phyloP scores from a whole-genome alignment of 64 coral and sea anemone genomes.

The Astreopora myriophthalma region DNA sequence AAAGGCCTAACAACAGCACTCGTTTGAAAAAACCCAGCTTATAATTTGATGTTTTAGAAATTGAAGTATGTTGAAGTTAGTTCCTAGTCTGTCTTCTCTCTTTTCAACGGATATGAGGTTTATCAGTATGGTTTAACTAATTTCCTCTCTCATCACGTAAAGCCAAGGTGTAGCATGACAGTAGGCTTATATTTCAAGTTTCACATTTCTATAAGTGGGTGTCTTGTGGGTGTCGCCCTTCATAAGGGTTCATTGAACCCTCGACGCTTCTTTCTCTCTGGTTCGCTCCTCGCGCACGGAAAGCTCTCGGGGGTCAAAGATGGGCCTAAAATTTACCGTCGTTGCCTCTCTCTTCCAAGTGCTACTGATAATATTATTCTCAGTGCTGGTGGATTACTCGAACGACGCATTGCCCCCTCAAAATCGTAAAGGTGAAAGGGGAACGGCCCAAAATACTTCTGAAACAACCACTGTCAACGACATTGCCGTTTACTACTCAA shows the following conservation, averaged over 20 bases:
- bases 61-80: too few relatives aligned
- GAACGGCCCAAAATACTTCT: not conserved
- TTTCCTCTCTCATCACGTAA: not conserved
- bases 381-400: slow-evolving; percentile 48
- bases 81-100: too few relatives aligned
- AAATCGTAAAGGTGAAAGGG: not conserved
- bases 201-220: not conserved
- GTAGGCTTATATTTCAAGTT: not conserved
- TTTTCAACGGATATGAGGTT: too few relatives aligned
- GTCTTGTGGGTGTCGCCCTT: not conserved
- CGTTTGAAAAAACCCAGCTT: too few relatives aligned
- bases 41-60: too few relatives aligned
- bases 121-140: too few relatives aligned
- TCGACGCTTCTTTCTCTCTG: not conserved
- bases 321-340: slow-evolving; percentile 51
- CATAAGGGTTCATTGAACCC: not conserved
- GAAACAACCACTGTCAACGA: slow-evolving; percentile 37
- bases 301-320: not conserved
- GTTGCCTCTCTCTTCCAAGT: slow-evolving; percentile 33
- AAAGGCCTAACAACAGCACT: too few relatives aligned
- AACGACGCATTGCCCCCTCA: slow-evolving; percentile 48
- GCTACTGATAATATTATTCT: slow-evolving; percentile 31
- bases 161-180: too few relatives aligned
- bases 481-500: slow-evolving; percentile 48
- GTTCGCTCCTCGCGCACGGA: not conserved